Evolutionary conservation across 2,888 invertebrate species (phyloP).

Genomic region (Agapostemon virescens): DNA sequence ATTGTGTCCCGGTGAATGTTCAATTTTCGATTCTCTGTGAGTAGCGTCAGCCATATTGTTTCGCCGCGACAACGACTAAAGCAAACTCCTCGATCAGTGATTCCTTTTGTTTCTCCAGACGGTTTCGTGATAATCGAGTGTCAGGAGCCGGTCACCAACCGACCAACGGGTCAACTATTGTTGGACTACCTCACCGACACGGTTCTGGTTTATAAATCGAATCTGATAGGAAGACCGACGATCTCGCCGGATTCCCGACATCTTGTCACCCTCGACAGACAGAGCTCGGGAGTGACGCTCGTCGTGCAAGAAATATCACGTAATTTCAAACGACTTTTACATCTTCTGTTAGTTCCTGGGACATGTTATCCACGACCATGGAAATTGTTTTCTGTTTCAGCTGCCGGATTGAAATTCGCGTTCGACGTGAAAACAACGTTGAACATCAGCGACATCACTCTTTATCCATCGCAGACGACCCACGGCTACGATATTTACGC

Average conservation of each 20-base stretch:
- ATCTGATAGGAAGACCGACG: conserved; percentile 85
- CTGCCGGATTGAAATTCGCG: conserved; percentile 85
- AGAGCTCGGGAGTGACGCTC: conserved; percentile 82
- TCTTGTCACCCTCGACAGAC: conserved; percentile 85
- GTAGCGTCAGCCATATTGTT: conserved; percentile 72
- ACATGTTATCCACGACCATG: neutral
- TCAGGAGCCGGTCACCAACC: conserved; percentile 84
- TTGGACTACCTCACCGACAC: conserved; percentile 88
- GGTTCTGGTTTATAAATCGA: conserved; percentile 84
- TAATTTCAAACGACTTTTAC: conserved; percentile 73
- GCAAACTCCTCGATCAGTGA: too few species aligned
- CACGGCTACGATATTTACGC: conserved; percentile 89
- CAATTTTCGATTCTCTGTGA: conserved; percentile 88
- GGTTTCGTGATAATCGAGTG: conserved; percentile 88
- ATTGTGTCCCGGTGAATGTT: conserved; percentile 87
- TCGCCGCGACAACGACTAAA: too few species aligned
- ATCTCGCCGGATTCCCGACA: conserved; percentile 87
- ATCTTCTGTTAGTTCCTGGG: too few species aligned
- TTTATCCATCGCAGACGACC: conserved; percentile 87
- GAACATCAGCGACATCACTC: conserved; percentile 87
- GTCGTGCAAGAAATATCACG: conserved; percentile 85
- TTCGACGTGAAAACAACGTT: conserved; percentile 89
- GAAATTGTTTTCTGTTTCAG: conserved; percentile 77
- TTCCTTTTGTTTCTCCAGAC: conserved; percentile 81
- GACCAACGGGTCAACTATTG: conserved; percentile 85